Conservation (phyloP, 2,113 vertebrate genomes). For the Penelope pileata region DNA sequence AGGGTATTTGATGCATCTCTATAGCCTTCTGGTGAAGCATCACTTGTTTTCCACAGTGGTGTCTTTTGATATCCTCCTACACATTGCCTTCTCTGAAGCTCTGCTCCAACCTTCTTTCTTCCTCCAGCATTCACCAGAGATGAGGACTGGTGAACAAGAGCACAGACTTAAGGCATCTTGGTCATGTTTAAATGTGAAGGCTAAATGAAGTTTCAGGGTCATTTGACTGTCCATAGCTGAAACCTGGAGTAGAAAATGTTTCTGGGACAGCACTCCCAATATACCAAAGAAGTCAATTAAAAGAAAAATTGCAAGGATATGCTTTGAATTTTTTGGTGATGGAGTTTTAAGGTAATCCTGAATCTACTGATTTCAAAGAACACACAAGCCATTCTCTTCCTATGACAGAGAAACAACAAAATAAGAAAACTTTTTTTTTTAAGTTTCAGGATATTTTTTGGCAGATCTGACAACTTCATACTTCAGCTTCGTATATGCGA, state of each 20-base stretch:
- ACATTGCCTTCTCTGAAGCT: background rate
- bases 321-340: background rate
- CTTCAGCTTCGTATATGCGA: background rate
- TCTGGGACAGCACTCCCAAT: background rate
- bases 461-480: background rate
- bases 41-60: accelerated
- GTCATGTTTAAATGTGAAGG: background rate
- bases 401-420: background rate
- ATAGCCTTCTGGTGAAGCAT: background rate
- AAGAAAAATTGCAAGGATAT: background rate
- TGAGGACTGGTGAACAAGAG: background rate
- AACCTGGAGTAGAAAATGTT: background rate
- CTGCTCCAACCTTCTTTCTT: background rate
- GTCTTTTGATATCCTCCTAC: background rate
- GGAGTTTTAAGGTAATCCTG: background rate
- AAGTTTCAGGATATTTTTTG: background rate
- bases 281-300: background rate
- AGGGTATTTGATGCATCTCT: background rate
- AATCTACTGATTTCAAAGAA: background rate
- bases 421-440: background rate
- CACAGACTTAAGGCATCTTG: background rate
- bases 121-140: background rate
- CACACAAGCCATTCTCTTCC: background rate
- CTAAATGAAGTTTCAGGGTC: background rate
- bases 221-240: background rate